Percentiles rank a stretch among this genome's conserved stretches.
phyloP scores from a whole-genome alignment of 2,888 invertebrate genomes.

The Drosophila ezoana region DNA sequence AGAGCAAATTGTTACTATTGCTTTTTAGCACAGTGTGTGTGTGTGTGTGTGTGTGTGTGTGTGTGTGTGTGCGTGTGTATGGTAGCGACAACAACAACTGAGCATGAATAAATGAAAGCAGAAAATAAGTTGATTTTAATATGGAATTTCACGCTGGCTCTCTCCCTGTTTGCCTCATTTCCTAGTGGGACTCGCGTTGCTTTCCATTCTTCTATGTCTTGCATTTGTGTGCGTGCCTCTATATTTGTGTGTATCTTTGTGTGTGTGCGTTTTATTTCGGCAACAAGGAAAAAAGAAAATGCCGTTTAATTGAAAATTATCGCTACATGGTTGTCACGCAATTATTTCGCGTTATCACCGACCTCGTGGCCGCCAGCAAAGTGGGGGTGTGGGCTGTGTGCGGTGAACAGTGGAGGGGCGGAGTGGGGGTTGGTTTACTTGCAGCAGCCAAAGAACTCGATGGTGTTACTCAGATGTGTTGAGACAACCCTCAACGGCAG shows the following conservation, averaged over 20 bases:
- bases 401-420: not conserved
- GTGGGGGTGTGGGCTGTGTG: conserved; percentile 7
- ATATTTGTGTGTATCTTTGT: conserved; percentile 6
- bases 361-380: conserved; percentile 23
- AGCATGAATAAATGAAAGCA: conserved; percentile 81
- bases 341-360: conserved; percentile 83
- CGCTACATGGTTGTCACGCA: conserved; percentile 85
- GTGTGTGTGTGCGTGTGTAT: conserved; percentile 35
- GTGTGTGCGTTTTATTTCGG: conserved; percentile 43
- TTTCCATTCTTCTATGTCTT: conserved; percentile 30
- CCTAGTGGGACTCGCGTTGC: conserved; percentile 26
- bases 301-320: conserved; percentile 84
- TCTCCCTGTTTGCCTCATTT: conserved; percentile 36
- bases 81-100: conserved; percentile 49
- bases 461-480: conserved; percentile 15
- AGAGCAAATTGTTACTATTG: conserved; percentile 73
- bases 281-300: conserved; percentile 52
- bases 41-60: conserved; percentile 28
- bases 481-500: conserved; percentile 49
- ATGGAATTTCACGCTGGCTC: conserved; percentile 77
- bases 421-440: not conserved
- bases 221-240: conserved; percentile 9
- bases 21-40: conserved; percentile 46
- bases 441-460: conserved; percentile 9
- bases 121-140: conserved; percentile 81